Conservation (phyloP, 2,888 invertebrate species). For the Chymomyza caudatula region DNA sequence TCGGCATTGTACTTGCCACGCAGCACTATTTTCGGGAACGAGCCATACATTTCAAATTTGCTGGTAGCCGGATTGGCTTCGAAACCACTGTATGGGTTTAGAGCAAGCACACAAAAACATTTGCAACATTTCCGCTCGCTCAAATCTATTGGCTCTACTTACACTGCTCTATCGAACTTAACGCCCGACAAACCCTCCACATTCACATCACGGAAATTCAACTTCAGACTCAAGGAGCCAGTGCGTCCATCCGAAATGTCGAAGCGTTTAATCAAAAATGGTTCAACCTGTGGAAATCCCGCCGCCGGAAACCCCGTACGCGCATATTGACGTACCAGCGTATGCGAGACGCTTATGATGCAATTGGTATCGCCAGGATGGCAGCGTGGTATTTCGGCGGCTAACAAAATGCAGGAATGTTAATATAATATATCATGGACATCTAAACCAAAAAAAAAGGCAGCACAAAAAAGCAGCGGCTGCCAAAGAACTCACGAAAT, state of each 20-base stretch:
- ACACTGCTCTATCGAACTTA: constrained; percentile 75
- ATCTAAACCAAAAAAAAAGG: not conserved
- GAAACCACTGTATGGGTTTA: constrained; percentile 66
- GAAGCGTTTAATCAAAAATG: constrained; percentile 71
- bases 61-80: constrained; percentile 68
- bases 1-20: constrained; percentile 76
- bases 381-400: constrained; percentile 74
- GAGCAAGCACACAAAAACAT: not conserved
- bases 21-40: constrained; percentile 67
- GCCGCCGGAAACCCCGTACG: constrained; percentile 71
- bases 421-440: not conserved
- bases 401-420: constrained; percentile 40
- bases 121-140: not conserved
- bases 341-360: constrained; percentile 66
- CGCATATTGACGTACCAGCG: constrained; percentile 66
- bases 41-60: constrained; percentile 76
- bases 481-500: constrained; percentile 57
- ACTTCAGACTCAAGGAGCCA: constrained; percentile 72
- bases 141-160: constrained; percentile 49
- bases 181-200: constrained; percentile 73
- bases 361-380: constrained; percentile 71
- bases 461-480: not conserved
- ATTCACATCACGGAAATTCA: constrained; percentile 73
- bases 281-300: constrained; percentile 75
- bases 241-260: constrained; percentile 74